These are phyloP conservation scores for Myotis findleyi DNA, from an alignment of 2,797 vertebrate species.

Conservation along the genomic window DNA sequence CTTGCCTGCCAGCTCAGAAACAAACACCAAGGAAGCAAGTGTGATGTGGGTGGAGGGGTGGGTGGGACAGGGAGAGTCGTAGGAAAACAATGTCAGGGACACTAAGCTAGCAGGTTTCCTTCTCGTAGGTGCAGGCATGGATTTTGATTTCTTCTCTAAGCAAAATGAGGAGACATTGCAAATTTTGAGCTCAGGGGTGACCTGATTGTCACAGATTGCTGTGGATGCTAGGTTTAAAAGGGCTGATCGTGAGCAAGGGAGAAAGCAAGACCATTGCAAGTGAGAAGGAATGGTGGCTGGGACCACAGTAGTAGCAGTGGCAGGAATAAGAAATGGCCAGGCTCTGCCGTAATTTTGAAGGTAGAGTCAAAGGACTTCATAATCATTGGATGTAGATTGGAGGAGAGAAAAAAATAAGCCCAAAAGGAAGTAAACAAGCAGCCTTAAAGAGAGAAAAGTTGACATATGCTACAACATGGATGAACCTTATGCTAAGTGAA, in stretches of 20 bases:
- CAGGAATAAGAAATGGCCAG: background rate
- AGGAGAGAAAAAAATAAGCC: background rate
- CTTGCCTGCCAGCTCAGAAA: background rate
- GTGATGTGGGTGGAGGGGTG: background rate
- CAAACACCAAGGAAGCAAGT: background rate
- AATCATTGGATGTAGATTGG: background rate
- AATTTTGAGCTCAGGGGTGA: background rate
- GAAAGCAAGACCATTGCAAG: background rate
- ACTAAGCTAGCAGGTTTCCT: background rate
- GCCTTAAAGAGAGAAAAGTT: background rate
- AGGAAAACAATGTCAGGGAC: background rate
- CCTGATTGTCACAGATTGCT: background rate
- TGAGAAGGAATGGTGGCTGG: background rate
- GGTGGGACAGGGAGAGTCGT: too few relatives aligned
- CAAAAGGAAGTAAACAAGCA: background rate
- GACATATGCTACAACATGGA: background rate
- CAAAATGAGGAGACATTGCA: conserved; percentile 1
- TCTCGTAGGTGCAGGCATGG: background rate
- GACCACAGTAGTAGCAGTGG: background rate
- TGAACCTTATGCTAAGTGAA: background rate
- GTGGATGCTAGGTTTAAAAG: background rate
- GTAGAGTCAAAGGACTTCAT: background rate
- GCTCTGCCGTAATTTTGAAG: background rate
- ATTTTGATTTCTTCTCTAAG: background rate
- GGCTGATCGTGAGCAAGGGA: background rate